These are phyloP conservation scores for Sprattus sprattus DNA, from an alignment of 2,113 vertebrate genomes.

Conservation along the genomic window DNA sequence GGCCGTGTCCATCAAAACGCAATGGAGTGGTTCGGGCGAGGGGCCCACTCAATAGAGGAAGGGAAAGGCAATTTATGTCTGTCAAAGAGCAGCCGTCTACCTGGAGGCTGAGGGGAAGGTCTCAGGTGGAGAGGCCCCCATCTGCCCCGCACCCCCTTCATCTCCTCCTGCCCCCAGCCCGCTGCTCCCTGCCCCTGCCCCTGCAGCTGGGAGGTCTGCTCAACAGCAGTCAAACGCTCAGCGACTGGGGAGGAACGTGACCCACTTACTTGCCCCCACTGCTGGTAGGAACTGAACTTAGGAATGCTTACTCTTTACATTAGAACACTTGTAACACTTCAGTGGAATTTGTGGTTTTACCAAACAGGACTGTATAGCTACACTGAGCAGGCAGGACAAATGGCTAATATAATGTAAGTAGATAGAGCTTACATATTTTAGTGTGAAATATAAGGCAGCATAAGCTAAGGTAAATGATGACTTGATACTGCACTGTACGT, in stretches of 20 bases:
- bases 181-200: background rate
- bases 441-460: background rate
- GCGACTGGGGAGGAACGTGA: background rate
- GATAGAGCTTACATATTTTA: background rate
- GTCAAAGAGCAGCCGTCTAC: slow-evolving; percentile 65
- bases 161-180: background rate
- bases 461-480: background rate
- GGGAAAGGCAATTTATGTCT: slow-evolving; percentile 71
- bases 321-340: background rate
- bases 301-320: no score
- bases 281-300: no score
- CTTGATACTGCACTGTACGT: background rate
- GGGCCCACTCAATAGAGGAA: slow-evolving; percentile 52
- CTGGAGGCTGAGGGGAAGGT: slow-evolving; percentile 57
- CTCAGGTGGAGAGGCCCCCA: background rate
- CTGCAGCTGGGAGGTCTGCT: background rate
- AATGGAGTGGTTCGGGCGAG: slow-evolving; percentile 65
- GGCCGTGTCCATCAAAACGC: slow-evolving; percentile 75
- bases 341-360: background rate
- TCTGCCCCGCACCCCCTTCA: background rate
- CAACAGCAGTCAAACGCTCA: background rate
- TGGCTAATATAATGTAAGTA: background rate
- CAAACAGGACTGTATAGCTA: background rate
- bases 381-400: no score
- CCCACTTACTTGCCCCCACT: background rate